Conservation (phyloP, 2,797 vertebrate genomes). For the Falco berigora region DNA sequence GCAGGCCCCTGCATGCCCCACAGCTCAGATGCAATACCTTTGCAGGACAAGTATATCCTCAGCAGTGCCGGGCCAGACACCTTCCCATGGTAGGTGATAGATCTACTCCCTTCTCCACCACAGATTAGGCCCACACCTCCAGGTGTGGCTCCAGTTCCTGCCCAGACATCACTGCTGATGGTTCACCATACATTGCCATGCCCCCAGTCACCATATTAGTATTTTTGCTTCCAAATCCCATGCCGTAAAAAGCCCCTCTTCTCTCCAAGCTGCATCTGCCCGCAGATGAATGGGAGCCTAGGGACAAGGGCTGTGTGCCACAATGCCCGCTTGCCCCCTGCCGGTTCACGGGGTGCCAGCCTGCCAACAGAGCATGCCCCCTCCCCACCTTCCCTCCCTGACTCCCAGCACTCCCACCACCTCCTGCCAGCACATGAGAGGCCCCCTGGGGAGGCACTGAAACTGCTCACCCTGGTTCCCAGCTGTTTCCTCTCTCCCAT, state of each 20-base stretch:
- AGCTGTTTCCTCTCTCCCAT: neutral
- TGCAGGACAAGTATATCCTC: neutral
- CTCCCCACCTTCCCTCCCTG: neutral
- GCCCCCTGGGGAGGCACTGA: neutral
- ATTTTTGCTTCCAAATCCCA: neutral
- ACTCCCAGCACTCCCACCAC: neutral
- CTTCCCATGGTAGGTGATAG: neutral
- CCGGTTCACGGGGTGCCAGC: fast-evolving
- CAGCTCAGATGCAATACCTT: neutral
- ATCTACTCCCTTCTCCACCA: neutral
- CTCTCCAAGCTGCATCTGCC: neutral
- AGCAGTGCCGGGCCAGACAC: neutral
- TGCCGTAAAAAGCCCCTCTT: neutral
- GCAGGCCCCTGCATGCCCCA: neutral
- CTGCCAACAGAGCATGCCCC: neutral
- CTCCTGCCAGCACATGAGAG: neutral
- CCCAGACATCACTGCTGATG: neutral
- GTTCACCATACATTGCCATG: fast-evolving
- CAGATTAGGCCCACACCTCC: neutral
- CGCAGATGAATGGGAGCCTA: neutral
- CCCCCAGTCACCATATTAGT: neutral
- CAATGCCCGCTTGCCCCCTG: neutral
- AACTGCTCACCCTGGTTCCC: neutral
- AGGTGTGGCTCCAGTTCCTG: neutral
- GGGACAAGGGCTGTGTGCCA: neutral